Evolutionary conservation across 1,140 invertebrate species (phyloP).

Genomic region (Vollenhovia emeryi): DNA sequence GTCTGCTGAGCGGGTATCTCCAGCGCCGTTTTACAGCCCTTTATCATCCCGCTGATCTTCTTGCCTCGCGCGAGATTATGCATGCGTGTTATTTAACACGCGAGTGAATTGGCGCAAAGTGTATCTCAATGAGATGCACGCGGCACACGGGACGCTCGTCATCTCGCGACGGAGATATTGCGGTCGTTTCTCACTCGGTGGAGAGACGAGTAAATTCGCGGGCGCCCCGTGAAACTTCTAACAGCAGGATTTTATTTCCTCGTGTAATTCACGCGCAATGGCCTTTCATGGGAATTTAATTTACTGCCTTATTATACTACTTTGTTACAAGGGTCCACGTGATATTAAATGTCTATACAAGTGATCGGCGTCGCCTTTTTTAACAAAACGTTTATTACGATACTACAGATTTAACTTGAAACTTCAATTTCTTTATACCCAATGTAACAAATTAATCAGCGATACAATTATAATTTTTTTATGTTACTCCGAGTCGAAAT

Average conservation of each 20-base stretch:
- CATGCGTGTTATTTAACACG: conserved; percentile 6
- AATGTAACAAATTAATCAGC: not conserved
- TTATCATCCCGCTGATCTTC: conserved; percentile 11
- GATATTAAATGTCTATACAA: not conserved
- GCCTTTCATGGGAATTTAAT: not conserved
- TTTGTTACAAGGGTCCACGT: not conserved
- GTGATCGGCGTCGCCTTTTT: not conserved
- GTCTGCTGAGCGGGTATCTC: not conserved
- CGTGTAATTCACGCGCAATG: not conserved
- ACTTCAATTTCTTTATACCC: not conserved
- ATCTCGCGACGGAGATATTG: not conserved
- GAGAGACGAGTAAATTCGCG: not conserved
- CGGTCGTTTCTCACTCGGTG: not conserved
- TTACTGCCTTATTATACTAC: not conserved
- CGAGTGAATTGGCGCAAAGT: conserved; percentile 34
- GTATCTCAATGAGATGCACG: conserved; percentile 40
- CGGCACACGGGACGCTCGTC: not conserved
- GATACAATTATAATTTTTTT: not conserved
- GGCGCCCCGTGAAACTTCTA: not conserved
- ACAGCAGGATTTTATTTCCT: conserved; percentile 3
- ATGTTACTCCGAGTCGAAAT: too few relatives aligned
- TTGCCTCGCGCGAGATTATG: not conserved
- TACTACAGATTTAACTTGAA: not conserved
- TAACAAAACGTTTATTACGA: not conserved
- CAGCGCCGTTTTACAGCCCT: conserved; percentile 9